Evolutionary conservation across 2,797 vertebrate species (phyloP).

Genomic region (Choloepus didactylus): DNA sequence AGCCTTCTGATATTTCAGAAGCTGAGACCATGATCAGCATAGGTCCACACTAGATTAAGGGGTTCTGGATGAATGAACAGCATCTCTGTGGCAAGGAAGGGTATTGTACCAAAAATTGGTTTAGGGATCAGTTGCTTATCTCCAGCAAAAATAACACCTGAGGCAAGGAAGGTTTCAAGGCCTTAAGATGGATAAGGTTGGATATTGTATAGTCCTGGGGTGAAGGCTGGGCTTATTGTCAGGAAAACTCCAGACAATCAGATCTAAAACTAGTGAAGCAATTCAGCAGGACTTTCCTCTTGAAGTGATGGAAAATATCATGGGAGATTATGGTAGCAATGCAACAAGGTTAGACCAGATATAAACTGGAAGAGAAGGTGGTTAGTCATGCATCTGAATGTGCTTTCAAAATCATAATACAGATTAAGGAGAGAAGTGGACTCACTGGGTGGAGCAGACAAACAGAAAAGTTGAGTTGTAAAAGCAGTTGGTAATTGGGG

Average conservation of each 20-base stretch:
- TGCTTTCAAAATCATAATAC: constrained; percentile 42
- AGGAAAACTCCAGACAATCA: background rate
- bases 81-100: constrained; percentile 42
- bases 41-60: background rate
- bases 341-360: background rate
- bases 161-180: background rate
- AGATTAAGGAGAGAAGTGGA: background rate
- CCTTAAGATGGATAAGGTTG: background rate
- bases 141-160: background rate
- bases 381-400: background rate
- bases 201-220: background rate
- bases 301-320: constrained; percentile 1
- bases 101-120: background rate
- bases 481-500: background rate
- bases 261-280: constrained; percentile 12
- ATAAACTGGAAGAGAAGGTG: background rate
- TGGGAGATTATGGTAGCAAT: background rate
- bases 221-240: constrained; percentile 10
- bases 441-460: background rate
- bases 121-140: constrained; percentile 26
- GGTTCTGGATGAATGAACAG: background rate
- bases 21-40: background rate
- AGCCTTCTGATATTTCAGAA: constrained; percentile 58
- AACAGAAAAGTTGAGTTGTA: background rate
- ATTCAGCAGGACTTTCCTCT: background rate